Evolutionary conservation across 1,140 invertebrate genomes (phyloP), one percentile per base, ranked within the genome.

Genomic region (Lasioglossum albipes): DNA sequence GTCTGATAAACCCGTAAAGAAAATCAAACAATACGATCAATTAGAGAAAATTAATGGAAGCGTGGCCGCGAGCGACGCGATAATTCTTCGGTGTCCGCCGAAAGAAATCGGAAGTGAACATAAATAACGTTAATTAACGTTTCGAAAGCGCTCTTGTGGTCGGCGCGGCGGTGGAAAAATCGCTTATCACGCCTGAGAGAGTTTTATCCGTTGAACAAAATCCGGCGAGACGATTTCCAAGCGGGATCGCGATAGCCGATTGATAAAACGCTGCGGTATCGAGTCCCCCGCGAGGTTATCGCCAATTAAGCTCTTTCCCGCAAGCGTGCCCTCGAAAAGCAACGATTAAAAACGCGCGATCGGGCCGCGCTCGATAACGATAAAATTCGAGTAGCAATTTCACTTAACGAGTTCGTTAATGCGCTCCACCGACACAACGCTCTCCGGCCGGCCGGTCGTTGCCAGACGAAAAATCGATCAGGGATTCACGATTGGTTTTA

Each of bases 401-500:
- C 52, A 45, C 52, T 76, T 69, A 76, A 77, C 82, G 49, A 67
- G 45, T 64, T 49, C 57, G 49, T 82, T 71, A 78, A 67, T 54
- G 41, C n/a, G 4, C 13, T 13, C 42, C 36, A 12, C 10, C 42
- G 7, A 45, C 42, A 36, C 7, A 16, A 41, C 52, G 42, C 59
- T 31, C 7, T 67, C 52, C 1, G 27, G 27, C 27, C 27, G 49
- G 49, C 70, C 79, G 70, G 68, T 22, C 64, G 3, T 18, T 22
- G 22, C 20, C 5, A 18, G 16, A 13, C 6, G 76, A 74, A 76
- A 68, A 65, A 41, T 20, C 18, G 18, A 59, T n/a, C 13, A 54
- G n/a, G 75, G 52, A 82, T 79, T 79, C 61, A 49, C 61, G 59
- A 79, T 73, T 54, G 70, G 52, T 75, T 82, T 84, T 80, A 76